These are phyloP conservation scores for Poecile montanus DNA, from an alignment of 2,797 vertebrate species.

Conservation along the genomic window DNA sequence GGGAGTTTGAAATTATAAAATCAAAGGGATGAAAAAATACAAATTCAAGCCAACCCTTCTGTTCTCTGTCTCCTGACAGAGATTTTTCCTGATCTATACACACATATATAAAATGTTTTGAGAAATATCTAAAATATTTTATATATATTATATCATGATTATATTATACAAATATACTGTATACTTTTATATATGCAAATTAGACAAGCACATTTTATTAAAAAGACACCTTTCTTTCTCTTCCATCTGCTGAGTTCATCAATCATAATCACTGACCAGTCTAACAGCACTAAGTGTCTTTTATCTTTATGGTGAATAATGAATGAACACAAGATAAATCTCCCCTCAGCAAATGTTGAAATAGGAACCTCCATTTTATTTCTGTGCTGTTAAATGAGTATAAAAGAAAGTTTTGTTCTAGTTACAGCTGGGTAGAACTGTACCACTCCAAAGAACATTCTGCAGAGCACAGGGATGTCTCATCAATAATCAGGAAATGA, in stretches of 20 bases:
- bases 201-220: neutral
- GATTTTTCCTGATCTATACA: neutral
- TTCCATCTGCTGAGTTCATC: neutral
- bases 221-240: neutral
- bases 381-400: neutral
- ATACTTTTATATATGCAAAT: neutral
- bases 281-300: neutral
- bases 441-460: neutral
- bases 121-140: neutral
- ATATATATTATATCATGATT: neutral
- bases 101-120: neutral
- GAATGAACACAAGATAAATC: slow-evolving; percentile 2
- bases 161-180: neutral
- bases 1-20: neutral
- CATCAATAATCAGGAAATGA: neutral
- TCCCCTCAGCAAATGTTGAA: neutral
- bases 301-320: neutral
- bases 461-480: neutral
- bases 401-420: neutral
- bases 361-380: neutral
- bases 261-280: neutral
- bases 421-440: neutral
- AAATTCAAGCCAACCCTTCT: neutral
- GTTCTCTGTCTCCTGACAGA: neutral
- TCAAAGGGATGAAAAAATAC: neutral